Conservation (phyloP, 2,797 vertebrate species). For the Phalanger gymnotis region DNA sequence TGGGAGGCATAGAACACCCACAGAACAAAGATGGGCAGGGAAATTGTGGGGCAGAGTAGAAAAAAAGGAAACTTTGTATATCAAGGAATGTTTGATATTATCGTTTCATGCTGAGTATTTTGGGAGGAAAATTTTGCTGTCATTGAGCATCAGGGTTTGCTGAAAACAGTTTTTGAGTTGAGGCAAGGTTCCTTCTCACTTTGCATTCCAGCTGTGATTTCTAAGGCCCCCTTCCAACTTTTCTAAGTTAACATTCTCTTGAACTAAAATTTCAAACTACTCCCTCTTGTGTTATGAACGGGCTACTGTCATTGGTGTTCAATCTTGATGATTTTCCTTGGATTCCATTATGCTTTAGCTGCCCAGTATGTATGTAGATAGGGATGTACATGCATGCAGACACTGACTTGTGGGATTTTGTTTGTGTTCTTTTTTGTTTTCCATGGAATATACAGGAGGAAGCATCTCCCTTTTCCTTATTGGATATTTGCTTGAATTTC, state of each 20-base stretch:
- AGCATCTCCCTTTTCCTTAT: slow-evolving; percentile 92
- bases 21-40: neutral
- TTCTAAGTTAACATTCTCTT: neutral
- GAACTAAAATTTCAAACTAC: neutral
- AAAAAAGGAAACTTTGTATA: neutral
- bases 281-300: neutral
- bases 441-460: slow-evolving; percentile 90
- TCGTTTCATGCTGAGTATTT: neutral
- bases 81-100: neutral
- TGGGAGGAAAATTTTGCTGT: neutral
- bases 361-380: neutral
- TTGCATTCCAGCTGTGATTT: neutral
- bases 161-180: neutral
- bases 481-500: slow-evolving; percentile 95
- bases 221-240: neutral
- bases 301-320: slow-evolving; percentile 21
- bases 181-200: neutral
- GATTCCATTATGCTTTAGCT: neutral
- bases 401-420: slow-evolving; percentile 61
- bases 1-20: neutral
- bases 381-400: neutral
- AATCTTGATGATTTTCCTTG: slow-evolving; percentile 35
- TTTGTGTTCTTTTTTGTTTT: slow-evolving; percentile 63
- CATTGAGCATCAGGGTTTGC: neutral
- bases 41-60: neutral